Percentiles rank a stretch among this genome's conserved stretches.
These are phyloP conservation scores for Dunckerocampus dactyliophorus DNA, from an alignment of 2,113 vertebrate genomes.

Conservation along the genomic window DNA sequence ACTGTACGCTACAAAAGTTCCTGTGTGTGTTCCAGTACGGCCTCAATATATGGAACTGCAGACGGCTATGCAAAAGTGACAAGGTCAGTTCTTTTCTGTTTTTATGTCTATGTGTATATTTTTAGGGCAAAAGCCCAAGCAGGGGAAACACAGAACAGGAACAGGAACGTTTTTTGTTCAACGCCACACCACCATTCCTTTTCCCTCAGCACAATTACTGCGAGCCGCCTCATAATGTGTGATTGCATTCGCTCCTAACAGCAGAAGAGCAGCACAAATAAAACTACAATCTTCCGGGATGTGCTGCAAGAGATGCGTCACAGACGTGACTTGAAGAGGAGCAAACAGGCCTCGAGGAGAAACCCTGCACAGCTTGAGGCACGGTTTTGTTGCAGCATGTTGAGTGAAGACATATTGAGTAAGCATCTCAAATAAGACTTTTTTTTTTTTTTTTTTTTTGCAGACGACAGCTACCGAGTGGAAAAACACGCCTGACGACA, in stretches of 20 bases:
- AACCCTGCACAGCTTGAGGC: constrained; percentile 25
- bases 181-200: not conserved
- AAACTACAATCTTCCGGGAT: constrained; percentile 45
- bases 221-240: not conserved
- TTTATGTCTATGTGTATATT: not conserved
- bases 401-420: not conserved
- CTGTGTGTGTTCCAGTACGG: constrained; percentile 38
- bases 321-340: constrained; percentile 27
- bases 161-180: not conserved
- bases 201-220: not conserved
- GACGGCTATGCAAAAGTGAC: not conserved
- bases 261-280: constrained; percentile 18
- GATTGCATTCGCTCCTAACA: constrained; percentile 2
- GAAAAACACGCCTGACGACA: constrained; percentile 39
- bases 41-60: constrained; percentile 10
- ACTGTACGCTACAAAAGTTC: too few species aligned
- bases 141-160: constrained; percentile 43
- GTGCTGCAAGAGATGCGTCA: constrained; percentile 66
- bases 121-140: not conserved
- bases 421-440: not conserved
- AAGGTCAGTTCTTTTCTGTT: constrained; percentile 22
- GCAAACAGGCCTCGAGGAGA: not conserved
- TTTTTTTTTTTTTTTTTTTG: not conserved
- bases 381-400: constrained; percentile 29
- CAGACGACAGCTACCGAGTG: constrained; percentile 25